Evolutionary conservation across 2,797 vertebrate genomes (phyloP), one percentile per base, ranked within the genome.

Genomic region (Muscicapa striata): DNA sequence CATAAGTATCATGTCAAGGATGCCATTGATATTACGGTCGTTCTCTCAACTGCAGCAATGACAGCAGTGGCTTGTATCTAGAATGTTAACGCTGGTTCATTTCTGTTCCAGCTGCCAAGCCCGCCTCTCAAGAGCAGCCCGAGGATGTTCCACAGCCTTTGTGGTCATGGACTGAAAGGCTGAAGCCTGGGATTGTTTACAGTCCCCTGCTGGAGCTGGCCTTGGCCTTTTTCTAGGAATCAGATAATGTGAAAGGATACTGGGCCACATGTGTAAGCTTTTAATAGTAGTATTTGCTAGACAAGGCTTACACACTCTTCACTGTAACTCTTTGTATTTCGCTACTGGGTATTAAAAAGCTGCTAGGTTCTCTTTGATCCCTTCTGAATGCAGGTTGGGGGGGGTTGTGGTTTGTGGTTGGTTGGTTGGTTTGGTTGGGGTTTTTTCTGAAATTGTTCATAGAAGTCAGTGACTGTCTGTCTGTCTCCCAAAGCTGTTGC

Each of bases 11-110:
- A 0, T 15, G 12, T 41, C 10, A 21, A 17, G 78, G 57, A 83
- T 94, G 83, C 90, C 86, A 70, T 70, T 95, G 63, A 17, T 46
- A 69, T 93, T 80, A 87, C 78, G 27, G 69, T 15, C 46, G 20
- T 81, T 68, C 46, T 77, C 24, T 34, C 58, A 66, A 59, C 40
- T 51, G 2, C 40, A 21, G 74, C 80, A 74, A 5, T 84, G 90
- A 94, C 69, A 86, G 68, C 58, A 67, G 64, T 11, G 24, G 66
- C 46, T 70, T 61, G 0, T 27, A 11, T 77, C 61, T 36, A 36
- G 83, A 72, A 43, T 74, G 15, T 26, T 67, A 9, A 40, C 68
- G 91, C 58, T 62, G 34, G 52, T 59, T 84, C 30, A 8, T 46
- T 83, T 77, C 57, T 52, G 0, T 38, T 38, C 11, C 30, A 2